Conservation (phyloP, 1,140 invertebrate genomes). For the Prorops nasuta region DNA sequence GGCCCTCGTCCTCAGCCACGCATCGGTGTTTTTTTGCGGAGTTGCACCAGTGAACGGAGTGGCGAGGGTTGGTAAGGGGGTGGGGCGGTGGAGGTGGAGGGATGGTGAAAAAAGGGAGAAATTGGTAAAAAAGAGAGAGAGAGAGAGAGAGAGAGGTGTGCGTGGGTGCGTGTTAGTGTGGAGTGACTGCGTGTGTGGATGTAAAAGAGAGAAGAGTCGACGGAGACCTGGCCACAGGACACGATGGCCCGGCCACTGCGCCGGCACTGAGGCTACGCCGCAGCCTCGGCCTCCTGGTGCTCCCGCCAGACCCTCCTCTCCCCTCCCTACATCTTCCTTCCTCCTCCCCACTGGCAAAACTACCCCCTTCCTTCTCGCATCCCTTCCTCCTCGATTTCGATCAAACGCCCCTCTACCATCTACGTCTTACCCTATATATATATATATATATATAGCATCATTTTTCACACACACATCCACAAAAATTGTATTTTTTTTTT, state of each 20-base stretch:
- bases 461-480: too few relatives aligned
- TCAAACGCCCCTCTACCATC: conserved; percentile 7
- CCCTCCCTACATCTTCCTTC: conserved; percentile 13
- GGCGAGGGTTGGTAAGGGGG: neutral
- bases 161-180: neutral
- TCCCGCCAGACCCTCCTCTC: conserved; percentile 25
- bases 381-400: conserved; percentile 22
- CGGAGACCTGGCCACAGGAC: conserved; percentile 43
- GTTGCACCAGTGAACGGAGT: conserved; percentile 4
- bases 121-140: neutral
- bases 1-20: too few relatives aligned
- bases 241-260: conserved; percentile 57
- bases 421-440: neutral
- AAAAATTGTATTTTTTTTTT: too few relatives aligned
- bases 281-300: conserved; percentile 54
- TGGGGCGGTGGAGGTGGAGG: neutral
- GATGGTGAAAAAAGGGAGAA: neutral
- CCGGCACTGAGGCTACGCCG: conserved; percentile 56
- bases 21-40: conserved; percentile 7
- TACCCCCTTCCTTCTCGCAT: conserved; percentile 22
- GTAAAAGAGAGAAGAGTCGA: neutral
- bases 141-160: conserved; percentile 2
- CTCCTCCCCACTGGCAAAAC: conserved; percentile 14
- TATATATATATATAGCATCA: too few relatives aligned
- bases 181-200: neutral